Percentiles rank a stretch among this genome's conserved stretches.
Evolutionary conservation across 2,113 vertebrate species (phyloP).

Genomic region (Xiphophorus maculatus): DNA sequence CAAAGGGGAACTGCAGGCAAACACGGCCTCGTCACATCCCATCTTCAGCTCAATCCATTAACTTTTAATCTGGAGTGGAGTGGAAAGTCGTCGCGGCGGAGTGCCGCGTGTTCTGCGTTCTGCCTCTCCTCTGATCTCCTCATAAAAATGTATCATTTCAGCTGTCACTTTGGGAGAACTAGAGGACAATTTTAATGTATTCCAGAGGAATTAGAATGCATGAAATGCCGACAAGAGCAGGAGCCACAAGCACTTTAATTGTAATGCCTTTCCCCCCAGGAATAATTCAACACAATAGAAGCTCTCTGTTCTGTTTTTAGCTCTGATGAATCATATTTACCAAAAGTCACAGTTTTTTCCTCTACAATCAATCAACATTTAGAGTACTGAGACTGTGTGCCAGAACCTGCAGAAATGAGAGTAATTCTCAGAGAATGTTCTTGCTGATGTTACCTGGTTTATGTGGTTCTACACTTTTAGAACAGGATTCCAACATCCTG

Average conservation of each 20-base stretch:
- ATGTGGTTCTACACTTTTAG: too few species aligned
- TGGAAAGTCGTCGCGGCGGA: slow-evolving; percentile 28
- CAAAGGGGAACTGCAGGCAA: slow-evolving; percentile 1
- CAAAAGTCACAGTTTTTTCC: too few species aligned
- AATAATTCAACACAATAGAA: slow-evolving; percentile 35
- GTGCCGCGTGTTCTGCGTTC: slow-evolving; percentile 8
- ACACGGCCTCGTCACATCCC: slow-evolving; percentile 24
- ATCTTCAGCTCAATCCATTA: slow-evolving; percentile 47
- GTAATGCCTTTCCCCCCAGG: not conserved
- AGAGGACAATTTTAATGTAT: slow-evolving; percentile 55
- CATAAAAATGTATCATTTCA: slow-evolving; percentile 55
- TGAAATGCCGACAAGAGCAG: slow-evolving; percentile 27
- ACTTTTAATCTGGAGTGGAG: slow-evolving; percentile 50
- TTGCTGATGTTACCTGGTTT: too few species aligned
- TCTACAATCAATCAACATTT: too few species aligned
- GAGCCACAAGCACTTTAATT: slow-evolving; percentile 15
- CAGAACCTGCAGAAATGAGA: too few species aligned
- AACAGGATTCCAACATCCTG: too few species aligned
- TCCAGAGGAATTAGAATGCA: slow-evolving; percentile 51
- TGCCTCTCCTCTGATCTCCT: slow-evolving; percentile 59
- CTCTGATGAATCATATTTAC: slow-evolving; percentile 40
- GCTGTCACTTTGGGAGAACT: slow-evolving; percentile 44
- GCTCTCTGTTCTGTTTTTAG: slow-evolving; percentile 25
- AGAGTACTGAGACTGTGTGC: too few species aligned
- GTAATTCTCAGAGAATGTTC: too few species aligned